phyloP scores from a whole-genome alignment of 2,888 invertebrate species.

The Rotaria socialis region DNA sequence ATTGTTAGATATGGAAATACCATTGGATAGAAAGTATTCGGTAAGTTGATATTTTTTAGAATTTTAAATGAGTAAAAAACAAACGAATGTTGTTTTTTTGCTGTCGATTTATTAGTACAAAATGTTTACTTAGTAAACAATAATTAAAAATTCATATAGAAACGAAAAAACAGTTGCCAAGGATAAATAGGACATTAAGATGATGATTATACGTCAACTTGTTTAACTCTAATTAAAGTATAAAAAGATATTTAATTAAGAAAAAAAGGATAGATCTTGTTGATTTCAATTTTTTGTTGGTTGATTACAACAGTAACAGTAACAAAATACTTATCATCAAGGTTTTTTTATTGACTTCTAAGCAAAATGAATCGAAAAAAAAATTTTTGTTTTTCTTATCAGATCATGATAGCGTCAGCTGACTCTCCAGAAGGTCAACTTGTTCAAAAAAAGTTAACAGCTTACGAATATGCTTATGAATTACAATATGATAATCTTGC shows the following conservation, averaged over 20 bases:
- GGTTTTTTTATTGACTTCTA: neutral
- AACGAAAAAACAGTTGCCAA: too few species aligned
- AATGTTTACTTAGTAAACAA: conserved; percentile 18
- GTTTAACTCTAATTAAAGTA: too few species aligned
- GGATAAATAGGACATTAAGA: too few species aligned
- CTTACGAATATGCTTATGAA: neutral
- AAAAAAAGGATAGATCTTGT: neutral
- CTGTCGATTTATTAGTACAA: neutral
- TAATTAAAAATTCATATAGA: neutral
- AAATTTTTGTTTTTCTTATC: neutral
- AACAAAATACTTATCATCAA: neutral
- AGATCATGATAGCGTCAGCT: neutral
- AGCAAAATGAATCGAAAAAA: neutral
- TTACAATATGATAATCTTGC: neutral
- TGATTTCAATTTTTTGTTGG: too few species aligned
- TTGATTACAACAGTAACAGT: neutral
- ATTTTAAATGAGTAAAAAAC: too few species aligned
- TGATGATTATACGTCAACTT: too few species aligned
- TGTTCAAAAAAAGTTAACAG: neutral
- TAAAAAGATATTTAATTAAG: too few species aligned
- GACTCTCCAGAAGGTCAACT: neutral
- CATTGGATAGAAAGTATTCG: conserved; percentile 37
- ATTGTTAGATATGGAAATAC: conserved; percentile 43
- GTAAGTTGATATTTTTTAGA: neutral
- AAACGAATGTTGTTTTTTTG: neutral